A percentile compares a stretch with the other conserved stretches of the same genome.
phyloP scores from a whole-genome alignment of 1,140 invertebrate species.

The Babylonia areolata region DNA sequence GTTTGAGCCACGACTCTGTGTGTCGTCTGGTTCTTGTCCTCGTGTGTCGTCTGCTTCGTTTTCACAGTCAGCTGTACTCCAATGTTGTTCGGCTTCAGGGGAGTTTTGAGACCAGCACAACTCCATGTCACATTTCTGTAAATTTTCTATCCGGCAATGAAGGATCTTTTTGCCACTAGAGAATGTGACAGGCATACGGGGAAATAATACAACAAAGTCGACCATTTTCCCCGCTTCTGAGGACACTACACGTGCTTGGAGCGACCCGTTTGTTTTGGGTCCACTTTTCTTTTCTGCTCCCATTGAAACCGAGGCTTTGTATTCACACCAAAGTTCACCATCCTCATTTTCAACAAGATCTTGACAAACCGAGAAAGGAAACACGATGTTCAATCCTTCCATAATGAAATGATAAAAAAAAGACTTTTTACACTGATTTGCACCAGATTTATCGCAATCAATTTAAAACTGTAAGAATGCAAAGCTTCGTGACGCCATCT shows the following conservation, averaged over 20 bases:
- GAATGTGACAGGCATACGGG: not conserved
- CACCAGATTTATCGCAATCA: too few relatives aligned
- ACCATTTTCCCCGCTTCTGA: not conserved
- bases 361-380: not conserved
- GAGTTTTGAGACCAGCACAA: too few relatives aligned
- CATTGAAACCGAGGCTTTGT: slow-evolving; percentile 29
- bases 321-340: not conserved
- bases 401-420: not conserved
- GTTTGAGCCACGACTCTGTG: too few relatives aligned
- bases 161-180: not conserved
- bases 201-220: slow-evolving; percentile 1
- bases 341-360: slow-evolving; percentile 9
- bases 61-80: too few relatives aligned
- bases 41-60: too few relatives aligned
- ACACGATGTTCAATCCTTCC: not conserved
- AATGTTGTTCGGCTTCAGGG: too few relatives aligned
- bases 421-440: not conserved
- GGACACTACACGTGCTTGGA: not conserved
- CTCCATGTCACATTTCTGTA: too few relatives aligned
- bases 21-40: too few relatives aligned
- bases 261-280: slow-evolving; percentile 1
- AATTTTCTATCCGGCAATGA: not conserved
- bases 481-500: not conserved
- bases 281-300: not conserved
- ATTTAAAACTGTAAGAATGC: not conserved